Base-by-base conservation (phyloP, 2,797 vertebrate species). In the Galaxias olidus region DNA sequence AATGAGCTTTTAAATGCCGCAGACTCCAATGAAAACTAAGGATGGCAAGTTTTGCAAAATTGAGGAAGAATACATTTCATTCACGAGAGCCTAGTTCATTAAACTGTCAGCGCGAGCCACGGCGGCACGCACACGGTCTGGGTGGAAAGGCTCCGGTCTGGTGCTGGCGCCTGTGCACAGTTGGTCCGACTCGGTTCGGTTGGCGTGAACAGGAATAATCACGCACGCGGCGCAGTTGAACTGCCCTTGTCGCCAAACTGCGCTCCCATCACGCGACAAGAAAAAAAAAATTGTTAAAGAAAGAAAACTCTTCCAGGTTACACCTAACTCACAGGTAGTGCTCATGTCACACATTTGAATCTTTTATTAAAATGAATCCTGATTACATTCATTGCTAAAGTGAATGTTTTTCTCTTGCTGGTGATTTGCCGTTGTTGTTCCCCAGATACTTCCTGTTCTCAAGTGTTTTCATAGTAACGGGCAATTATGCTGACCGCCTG, bases 61-160 rank as follows among this genome's bases (percentile, higher is more conserved):
- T 81, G 77, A 86, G 65, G 72, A 73, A 86, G 79, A 87, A 86
- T 82, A 86, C 73, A 72, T 77, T 86, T 86, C 82, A 83, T 86
- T 88, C 81, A 88, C 63, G 44, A 54, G 48, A 43, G 55, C 54
- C 69, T 73, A 69, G 65, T 81, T 80, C 69, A 82, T 79, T 76
- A 79, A 82, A 80, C 54, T 6, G 71, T 56, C 30, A 30, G 30
- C 2, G 63, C 70, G 76, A 13, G 55, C n/a, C 47, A 51, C 40
- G n/a, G 18, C 44, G 44, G 44, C 44, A 47, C 50, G 42, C 61
- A 43, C 61, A 12, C 18, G 48, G 48, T 13, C 49, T 63, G 14
- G 8, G 10, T 52, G 10, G 20, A 65, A 73, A 3, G 30, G 30
- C 30, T 30, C 30, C 62, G 71, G 74, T 75, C 72, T 11, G 74